These are phyloP conservation scores for Crossaster papposus DNA, from an alignment of 53 echinoderm and acorn worm species.

Conservation along the genomic window DNA sequence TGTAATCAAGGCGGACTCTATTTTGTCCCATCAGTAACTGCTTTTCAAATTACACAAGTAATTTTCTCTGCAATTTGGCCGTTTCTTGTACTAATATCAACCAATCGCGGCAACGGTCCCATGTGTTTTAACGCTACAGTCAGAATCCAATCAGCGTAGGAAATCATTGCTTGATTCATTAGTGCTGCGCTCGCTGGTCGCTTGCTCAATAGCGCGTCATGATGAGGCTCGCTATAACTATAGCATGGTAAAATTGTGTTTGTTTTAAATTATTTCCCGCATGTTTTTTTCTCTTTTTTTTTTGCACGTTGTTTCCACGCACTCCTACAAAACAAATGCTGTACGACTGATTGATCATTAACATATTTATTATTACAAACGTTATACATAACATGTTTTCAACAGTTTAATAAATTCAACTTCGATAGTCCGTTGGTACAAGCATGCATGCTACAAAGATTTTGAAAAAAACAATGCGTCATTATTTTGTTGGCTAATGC, in stretches of 20 bases:
- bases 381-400: too few relatives aligned
- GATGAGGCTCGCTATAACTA: background rate
- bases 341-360: too few relatives aligned
- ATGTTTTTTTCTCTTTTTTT: background rate
- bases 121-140: constrained; percentile 4
- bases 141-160: constrained; percentile 18
- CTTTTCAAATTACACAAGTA: constrained; percentile 38
- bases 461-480: too few relatives aligned
- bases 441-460: too few relatives aligned
- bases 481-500: too few relatives aligned
- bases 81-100: constrained; percentile 28
- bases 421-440: too few relatives aligned
- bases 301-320: too few relatives aligned
- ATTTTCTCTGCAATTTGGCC: constrained; percentile 42
- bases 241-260: background rate
- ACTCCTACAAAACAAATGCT: too few relatives aligned
- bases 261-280: background rate
- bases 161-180: constrained; percentile 35
- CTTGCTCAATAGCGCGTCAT: background rate
- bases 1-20: background rate
- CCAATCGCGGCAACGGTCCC: constrained; percentile 9
- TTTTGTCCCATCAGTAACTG: constrained; percentile 1
- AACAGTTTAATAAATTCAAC: too few relatives aligned
- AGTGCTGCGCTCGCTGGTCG: background rate
- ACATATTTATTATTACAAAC: too few relatives aligned